Conservation (phyloP, 2,797 vertebrate species). For the Tenualosa thibaudeaui region DNA sequence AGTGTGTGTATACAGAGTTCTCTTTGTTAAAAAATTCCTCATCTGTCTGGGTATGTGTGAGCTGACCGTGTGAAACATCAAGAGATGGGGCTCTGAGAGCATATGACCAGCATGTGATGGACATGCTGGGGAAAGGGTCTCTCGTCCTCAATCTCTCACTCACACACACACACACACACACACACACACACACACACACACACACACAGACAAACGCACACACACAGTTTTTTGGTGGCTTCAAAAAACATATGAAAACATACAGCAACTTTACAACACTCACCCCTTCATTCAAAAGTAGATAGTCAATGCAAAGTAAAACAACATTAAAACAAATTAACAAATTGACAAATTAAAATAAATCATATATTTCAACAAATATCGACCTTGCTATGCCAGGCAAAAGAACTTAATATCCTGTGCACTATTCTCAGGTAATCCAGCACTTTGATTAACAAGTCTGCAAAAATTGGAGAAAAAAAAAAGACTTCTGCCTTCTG, state of each 20-base stretch:
- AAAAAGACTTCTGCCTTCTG: background rate
- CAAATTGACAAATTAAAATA: too few species aligned
- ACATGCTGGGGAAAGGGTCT: background rate
- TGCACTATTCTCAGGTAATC: background rate
- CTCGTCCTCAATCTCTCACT: background rate
- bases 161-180: background rate
- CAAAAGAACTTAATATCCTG: background rate
- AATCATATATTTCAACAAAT: background rate
- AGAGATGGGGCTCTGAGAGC: constrained; percentile 26
- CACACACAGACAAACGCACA: background rate
- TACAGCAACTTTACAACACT: background rate
- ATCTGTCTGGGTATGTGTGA: constrained; percentile 30
- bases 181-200: background rate
- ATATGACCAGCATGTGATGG: constrained; percentile 52
- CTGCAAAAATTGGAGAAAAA: background rate
- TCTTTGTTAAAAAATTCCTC: constrained; percentile 16
- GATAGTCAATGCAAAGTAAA: too few species aligned
- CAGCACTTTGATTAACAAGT: background rate
- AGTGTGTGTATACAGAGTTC: constrained; percentile 33
- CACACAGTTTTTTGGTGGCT: too few species aligned
- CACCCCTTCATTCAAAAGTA: too few species aligned
- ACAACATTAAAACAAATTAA: too few species aligned
- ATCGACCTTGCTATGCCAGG: background rate
- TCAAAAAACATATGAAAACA: background rate
- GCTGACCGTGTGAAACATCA: constrained; percentile 39